phyloP scores from a whole-genome alignment of 2,113 vertebrate species.

The Chaetops frenatus region DNA sequence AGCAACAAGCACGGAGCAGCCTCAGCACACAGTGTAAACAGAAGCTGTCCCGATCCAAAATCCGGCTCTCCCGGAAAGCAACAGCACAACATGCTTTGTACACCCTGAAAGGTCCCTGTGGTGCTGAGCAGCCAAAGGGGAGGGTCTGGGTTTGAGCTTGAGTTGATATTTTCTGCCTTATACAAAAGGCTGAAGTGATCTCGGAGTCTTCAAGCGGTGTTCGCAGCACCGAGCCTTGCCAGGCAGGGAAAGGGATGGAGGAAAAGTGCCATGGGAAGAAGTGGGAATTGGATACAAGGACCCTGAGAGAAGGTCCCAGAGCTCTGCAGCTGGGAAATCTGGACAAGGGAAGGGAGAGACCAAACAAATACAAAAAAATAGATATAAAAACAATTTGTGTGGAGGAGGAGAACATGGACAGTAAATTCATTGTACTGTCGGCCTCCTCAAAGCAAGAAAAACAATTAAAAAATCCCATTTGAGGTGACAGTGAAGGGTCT shows the following conservation, averaged over 20 bases:
- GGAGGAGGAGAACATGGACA: background rate
- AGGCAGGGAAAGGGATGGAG: background rate
- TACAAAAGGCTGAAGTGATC: background rate
- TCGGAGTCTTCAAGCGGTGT: constrained; percentile 9
- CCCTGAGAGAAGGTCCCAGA: background rate
- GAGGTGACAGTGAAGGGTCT: background rate
- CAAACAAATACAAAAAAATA: background rate
- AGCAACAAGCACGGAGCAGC: constrained; percentile 40
- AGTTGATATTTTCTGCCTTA: background rate
- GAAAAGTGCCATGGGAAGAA: background rate
- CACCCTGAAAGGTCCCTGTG: background rate
- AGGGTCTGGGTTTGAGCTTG: background rate
- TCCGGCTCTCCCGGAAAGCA: constrained; percentile 44
- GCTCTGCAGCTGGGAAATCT: background rate
- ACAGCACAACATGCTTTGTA: constrained; percentile 43
- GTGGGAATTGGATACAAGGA: background rate
- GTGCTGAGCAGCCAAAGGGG: background rate
- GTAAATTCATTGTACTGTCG: background rate
- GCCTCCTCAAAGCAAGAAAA: background rate
- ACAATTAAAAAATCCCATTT: background rate
- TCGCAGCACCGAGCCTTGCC: constrained; percentile 27
- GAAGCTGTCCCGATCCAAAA: constrained; percentile 32
- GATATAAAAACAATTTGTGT: background rate
- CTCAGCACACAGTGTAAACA: constrained; percentile 47
- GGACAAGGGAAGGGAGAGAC: background rate